A percentile compares a stretch with the other conserved stretches of the same genome.
Conservation (phyloP, 1,140 invertebrate species). For the Xylocopa sonorina region DNA sequence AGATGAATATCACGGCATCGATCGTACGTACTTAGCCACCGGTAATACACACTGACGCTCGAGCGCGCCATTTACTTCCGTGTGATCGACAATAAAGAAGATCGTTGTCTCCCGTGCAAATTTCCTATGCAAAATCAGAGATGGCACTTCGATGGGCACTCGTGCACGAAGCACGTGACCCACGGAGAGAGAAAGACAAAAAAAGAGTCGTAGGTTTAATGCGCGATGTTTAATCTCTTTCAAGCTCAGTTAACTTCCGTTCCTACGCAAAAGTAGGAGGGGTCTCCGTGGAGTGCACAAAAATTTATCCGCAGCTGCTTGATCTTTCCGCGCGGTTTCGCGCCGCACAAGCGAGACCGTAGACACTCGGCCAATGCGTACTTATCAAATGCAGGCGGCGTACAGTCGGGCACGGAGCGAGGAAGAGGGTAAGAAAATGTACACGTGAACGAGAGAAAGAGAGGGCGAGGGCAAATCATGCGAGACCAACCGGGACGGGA, state of each 20-base stretch:
- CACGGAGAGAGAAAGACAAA: background rate
- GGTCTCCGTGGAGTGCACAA: constrained; percentile 11
- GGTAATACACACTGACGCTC: background rate
- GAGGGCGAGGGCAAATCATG: background rate
- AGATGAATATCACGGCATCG: background rate
- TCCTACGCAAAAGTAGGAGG: background rate
- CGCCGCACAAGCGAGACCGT: constrained; percentile 42
- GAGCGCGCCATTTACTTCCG: background rate
- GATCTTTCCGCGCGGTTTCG: constrained; percentile 65
- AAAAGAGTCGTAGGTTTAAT: background rate
- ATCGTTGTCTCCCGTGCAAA: background rate
- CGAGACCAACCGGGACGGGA: background rate
- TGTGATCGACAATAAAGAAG: background rate
- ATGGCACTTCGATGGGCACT: background rate
- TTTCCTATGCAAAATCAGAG: background rate
- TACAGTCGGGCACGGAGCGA: constrained; percentile 31
- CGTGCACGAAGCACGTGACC: too few relatives aligned
- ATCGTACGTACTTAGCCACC: background rate
- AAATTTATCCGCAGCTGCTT: constrained; percentile 67
- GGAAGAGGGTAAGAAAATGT: constrained; percentile 14
- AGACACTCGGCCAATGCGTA: constrained; percentile 61
- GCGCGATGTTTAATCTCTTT: background rate
- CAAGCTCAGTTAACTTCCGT: background rate
- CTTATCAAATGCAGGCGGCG: constrained; percentile 61
- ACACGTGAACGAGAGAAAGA: constrained; percentile 14